A percentile compares a stretch with the other conserved stretches of the same genome.
phyloP scores from a whole-genome alignment of 2,888 invertebrate genomes.

The Ashinkailepas kermadecensis region DNA sequence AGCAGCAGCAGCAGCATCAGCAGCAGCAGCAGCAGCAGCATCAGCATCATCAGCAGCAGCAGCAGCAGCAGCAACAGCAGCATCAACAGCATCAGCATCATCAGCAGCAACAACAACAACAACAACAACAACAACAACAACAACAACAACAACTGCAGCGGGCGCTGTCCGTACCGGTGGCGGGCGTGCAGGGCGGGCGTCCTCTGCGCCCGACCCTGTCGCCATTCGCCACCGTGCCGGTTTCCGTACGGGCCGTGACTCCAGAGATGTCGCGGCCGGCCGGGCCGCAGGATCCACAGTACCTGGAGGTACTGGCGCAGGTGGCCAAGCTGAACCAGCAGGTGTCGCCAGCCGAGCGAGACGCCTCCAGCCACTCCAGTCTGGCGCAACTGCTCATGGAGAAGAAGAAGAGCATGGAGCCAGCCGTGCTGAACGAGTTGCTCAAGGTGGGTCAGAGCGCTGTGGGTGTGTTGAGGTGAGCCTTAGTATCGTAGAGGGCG shows the following conservation, averaged over 20 bases:
- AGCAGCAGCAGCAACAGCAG: neutral
- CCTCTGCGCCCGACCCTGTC: no score
- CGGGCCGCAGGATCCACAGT: neutral
- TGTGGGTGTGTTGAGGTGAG: no score
- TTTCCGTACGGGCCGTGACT: no score
- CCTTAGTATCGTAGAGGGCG: no score
- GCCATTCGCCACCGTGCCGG: no score
- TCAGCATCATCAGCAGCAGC: neutral
- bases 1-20: no score
- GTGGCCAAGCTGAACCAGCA: conserved; percentile 9
- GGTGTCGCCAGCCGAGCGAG: neutral
- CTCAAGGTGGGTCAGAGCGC: neutral
- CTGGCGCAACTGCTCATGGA: conserved; percentile 21
- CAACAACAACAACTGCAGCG: neutral
- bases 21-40: conserved; percentile 16
- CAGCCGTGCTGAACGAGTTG: neutral
- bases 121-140: neutral
- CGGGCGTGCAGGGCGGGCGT: no score
- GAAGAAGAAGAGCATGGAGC: neutral
- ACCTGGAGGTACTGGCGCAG: conserved; percentile 19
- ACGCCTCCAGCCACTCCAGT: neutral
- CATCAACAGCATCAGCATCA: neutral
- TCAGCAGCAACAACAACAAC: neutral
- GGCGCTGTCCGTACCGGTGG: neutral
- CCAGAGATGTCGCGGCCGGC: no score